Base-by-base conservation (phyloP, 2,888 invertebrate species). In the Monochamus alternatus region DNA sequence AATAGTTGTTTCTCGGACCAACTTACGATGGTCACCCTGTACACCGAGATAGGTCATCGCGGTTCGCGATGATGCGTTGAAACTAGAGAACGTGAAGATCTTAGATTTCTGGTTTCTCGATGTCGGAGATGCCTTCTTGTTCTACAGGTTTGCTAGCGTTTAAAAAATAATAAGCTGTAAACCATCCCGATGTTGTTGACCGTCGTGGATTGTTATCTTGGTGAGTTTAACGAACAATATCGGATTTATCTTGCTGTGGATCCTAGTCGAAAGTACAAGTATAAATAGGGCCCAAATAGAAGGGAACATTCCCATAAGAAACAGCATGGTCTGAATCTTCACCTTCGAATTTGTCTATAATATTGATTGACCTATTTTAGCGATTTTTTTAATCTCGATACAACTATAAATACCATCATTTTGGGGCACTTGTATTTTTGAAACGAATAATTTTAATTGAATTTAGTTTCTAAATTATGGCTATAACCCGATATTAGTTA, bases 71-170 rank as follows among this genome's bases (percentile, higher is more conserved):
- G 55, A 7, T 55, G 55, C 55, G 55, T n/a, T 22, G 55, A 55
- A 14, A 55, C 55, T n/a, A 55, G 55, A 7, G 55, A 55, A 55
- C 22, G 55, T 14, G 22, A 22, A 55, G n/a, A 55, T 55, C 14
- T n/a, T 55, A 55, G 55, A 55, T 55, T 55, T 14, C 55, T 55
- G 55, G 55, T 55, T 52, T 55, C 55, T 55, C 55, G 55, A 22
- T 55, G 55, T n/a, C 55, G 55, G 55, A 38, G 14, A 55, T 55
- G 55, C 55, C 55, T 55, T 55, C 55, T 47, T 12, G 47, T 47
- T 12, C 47, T 47, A 47, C 47, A 22, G 55, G 55, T 55, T 55
- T 22, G 55, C 22, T 55, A 55, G 22, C 55, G 12, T 12, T 14
- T 14, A 55, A 55, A 55, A 55, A 55, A 55, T 55, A 14, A 55